Base-by-base conservation (phyloP, 53 echinoderm and acorn worm species). In the Astropecten irregularis region DNA sequence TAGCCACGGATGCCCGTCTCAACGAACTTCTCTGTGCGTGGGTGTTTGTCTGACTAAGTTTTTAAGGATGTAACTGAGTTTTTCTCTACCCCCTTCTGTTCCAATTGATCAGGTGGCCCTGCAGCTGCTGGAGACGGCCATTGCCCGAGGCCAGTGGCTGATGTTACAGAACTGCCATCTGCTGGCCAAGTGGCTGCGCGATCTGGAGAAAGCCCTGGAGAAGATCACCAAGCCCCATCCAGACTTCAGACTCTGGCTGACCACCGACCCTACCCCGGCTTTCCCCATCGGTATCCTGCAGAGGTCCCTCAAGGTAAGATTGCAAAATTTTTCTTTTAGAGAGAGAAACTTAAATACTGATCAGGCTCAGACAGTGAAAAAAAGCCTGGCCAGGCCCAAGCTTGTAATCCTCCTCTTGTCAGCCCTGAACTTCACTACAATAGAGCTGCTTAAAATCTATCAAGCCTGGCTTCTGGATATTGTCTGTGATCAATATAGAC, bases 81-180 rank as follows among this genome's bases (percentile, higher is more conserved):
- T n/a, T n/a, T n/a, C n/a, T n/a, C n/a, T n/a, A n/a, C n/a, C n/a
- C n/a, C n/a, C n/a, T n/a, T n/a, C n/a, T n/a, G n/a, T n/a, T n/a
- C n/a, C n/a, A n/a, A n/a, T n/a, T n/a, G n/a, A n/a, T 7, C 66
- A 99, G 99, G 90, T 90, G 66, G 99, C 99, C 22, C 67, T 99
- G 23, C 99, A 99, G 81, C 88, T 99, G 36, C 70, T 99, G 25
- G 99, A 99, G 83, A 99, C 95, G 30, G 99, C 99, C 49, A 99
- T 99, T 37, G 94, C 95, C 66, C 89, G 99, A 33, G 99, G 99
- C 46, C 99, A 99, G 86, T 99, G 99, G 99, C 83, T 99, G 31
- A 99, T 99, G 99, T 73, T 99, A n/a, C 99, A 99, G 88, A 99
- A 99, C 76, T 99, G 99, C 47, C 99, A 99, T 56, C 71, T 95